Evolutionary conservation across 53 echinoderm and acorn worm genomes (phyloP).

Genomic region (Temnopleurus reevesii): DNA sequence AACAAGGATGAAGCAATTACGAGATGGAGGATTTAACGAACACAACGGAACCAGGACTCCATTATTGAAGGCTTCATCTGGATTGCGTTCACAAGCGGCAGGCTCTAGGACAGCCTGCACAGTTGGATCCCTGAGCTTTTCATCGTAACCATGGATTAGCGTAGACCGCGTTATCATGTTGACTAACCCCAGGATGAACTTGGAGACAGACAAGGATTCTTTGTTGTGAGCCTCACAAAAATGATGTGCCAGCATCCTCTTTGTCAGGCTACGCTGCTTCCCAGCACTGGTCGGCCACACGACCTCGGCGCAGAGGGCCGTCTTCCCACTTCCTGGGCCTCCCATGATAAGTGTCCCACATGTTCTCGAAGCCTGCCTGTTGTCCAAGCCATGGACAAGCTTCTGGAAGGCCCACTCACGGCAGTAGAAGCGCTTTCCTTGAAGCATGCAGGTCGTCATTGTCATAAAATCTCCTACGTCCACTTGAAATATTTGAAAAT

Average conservation of each 20-base stretch:
- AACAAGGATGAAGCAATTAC: constrained; percentile 95
- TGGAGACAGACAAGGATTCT: constrained; percentile 90
- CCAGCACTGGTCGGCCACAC: constrained; percentile 93
- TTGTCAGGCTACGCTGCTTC: constrained; percentile 88
- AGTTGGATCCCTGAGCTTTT: constrained; percentile 89
- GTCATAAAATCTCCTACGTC: background rate
- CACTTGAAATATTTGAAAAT: background rate
- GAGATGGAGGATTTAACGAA: constrained; percentile 83
- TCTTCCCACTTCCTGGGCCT: constrained; percentile 98
- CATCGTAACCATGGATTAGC: constrained; percentile 89
- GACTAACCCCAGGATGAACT: constrained; percentile 92
- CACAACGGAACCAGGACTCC: constrained; percentile 89
- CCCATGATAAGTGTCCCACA: constrained; percentile 98
- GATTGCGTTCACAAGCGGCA: constrained; percentile 93
- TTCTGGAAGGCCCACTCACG: constrained; percentile 99
- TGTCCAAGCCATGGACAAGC: constrained; percentile 93
- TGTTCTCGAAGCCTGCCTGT: constrained; percentile 91
- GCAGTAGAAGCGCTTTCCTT: constrained; percentile 98
- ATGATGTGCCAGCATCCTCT: constrained; percentile 90
- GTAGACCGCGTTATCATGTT: constrained; percentile 88
- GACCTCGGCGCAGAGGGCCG: constrained; percentile 90
- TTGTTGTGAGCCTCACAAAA: constrained; percentile 93
- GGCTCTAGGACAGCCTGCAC: constrained; percentile 95
- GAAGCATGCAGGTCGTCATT: constrained; percentile 94
- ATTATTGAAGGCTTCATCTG: constrained; percentile 97